phyloP scores from a whole-genome alignment of 2,888 invertebrate species.

The Malthinus flaveolus region DNA sequence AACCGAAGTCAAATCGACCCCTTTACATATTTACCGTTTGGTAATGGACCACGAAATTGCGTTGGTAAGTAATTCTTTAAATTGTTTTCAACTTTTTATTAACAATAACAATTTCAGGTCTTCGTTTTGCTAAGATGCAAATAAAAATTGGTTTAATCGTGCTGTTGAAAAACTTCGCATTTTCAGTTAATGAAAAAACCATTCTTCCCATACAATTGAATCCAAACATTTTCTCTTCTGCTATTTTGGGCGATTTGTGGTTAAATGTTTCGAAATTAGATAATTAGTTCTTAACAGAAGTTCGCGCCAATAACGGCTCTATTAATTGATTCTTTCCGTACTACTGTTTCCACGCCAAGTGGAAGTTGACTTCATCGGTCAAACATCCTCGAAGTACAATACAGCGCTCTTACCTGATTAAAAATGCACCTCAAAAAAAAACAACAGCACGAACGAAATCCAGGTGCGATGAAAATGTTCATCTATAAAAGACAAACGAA shows the following conservation, averaged over 20 bases:
- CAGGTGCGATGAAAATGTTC: no score
- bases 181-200: slow-evolving; percentile 29
- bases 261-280: slow-evolving; percentile 13
- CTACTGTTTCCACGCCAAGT: no score
- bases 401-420: no score
- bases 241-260: slow-evolving; percentile 28
- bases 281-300: no score
- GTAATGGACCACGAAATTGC: slow-evolving; percentile 34
- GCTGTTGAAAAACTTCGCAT: slow-evolving; percentile 28
- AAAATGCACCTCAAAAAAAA: no score
- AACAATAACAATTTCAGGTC: slow-evolving; percentile 21
- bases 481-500: no score
- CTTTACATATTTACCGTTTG: slow-evolving; percentile 41
- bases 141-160: slow-evolving; percentile 30
- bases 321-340: no score
- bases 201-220: slow-evolving; percentile 29
- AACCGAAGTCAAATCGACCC: slow-evolving; percentile 31
- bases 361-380: no score
- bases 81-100: not conserved
- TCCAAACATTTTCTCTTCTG: slow-evolving; percentile 22
- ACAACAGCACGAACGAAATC: no score
- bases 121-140: slow-evolving; percentile 34
- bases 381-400: no score
- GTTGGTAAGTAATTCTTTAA: slow-evolving; percentile 13
- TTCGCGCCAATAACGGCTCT: no score